phyloP scores from a whole-genome alignment of 2,888 invertebrate genomes.

The Tenthredo livida region DNA sequence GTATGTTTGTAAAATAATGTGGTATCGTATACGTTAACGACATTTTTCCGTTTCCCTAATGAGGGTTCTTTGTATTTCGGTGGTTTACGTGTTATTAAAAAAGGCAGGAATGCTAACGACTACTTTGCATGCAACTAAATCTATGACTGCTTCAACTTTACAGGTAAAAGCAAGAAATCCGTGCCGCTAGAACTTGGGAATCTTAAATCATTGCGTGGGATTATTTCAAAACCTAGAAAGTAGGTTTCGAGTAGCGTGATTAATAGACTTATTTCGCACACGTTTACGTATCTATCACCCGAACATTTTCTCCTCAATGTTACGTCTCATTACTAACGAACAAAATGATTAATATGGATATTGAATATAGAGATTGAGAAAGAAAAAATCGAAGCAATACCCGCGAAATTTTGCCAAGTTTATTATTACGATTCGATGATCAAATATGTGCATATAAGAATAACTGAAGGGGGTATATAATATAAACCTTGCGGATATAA shows the following conservation, averaged over 20 bases:
- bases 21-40: slow-evolving; percentile 31
- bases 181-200: neutral
- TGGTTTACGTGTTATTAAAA: slow-evolving; percentile 27
- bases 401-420: neutral
- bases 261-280: neutral
- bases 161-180: neutral
- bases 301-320: neutral
- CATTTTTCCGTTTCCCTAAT: slow-evolving; percentile 40
- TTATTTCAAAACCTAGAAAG: neutral
- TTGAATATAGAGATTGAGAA: neutral
- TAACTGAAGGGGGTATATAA: no score
- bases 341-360: neutral
- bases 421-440: no score
- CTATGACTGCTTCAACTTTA: slow-evolving; percentile 20
- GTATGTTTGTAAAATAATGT: neutral
- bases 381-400: neutral
- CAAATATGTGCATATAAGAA: no score
- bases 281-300: neutral
- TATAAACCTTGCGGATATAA: no score
- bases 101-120: slow-evolving; percentile 23
- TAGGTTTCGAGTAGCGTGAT: neutral
- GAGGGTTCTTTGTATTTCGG: slow-evolving; percentile 13
- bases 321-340: neutral
- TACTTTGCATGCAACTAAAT: slow-evolving; percentile 36
- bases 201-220: neutral